These are phyloP conservation scores for Macroglossus sobrinus DNA, from an alignment of 2,113 vertebrate species.

Conservation along the genomic window DNA sequence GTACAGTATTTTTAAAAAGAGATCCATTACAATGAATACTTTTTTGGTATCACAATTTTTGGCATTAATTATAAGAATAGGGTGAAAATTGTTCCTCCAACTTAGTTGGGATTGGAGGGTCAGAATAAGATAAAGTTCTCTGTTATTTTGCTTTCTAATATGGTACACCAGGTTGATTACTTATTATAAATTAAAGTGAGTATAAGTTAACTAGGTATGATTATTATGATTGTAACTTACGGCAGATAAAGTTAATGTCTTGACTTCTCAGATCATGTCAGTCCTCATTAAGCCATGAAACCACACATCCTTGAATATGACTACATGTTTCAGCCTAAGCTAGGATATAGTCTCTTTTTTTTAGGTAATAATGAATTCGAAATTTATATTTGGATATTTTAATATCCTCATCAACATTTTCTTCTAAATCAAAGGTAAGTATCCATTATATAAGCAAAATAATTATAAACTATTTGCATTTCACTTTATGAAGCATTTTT, in stretches of 20 bases:
- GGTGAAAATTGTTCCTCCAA: not conserved
- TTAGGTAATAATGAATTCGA: slow-evolving; percentile 17
- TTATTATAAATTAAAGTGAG: not conserved
- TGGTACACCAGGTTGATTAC: not conserved
- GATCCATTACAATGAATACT: not conserved
- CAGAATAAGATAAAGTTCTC: not conserved
- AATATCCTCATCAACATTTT: not conserved
- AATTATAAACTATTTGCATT: not conserved
- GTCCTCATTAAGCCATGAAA: not conserved
- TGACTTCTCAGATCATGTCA: not conserved
- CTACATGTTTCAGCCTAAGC: not conserved
- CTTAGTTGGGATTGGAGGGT: not conserved
- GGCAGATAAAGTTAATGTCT: not conserved
- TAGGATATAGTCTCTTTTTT: not conserved
- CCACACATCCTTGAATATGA: not conserved
- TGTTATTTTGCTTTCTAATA: not conserved
- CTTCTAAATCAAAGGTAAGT: not conserved
- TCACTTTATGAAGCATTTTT: not conserved
- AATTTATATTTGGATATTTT: not conserved
- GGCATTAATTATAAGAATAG: not conserved
- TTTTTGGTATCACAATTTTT: not conserved
- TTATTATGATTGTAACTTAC: not conserved
- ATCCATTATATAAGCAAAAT: not conserved
- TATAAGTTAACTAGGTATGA: not conserved
- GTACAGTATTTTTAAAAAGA: not conserved